Conservation (phyloP, 2,888 invertebrate genomes). For the Argyresthia goedartella region DNA sequence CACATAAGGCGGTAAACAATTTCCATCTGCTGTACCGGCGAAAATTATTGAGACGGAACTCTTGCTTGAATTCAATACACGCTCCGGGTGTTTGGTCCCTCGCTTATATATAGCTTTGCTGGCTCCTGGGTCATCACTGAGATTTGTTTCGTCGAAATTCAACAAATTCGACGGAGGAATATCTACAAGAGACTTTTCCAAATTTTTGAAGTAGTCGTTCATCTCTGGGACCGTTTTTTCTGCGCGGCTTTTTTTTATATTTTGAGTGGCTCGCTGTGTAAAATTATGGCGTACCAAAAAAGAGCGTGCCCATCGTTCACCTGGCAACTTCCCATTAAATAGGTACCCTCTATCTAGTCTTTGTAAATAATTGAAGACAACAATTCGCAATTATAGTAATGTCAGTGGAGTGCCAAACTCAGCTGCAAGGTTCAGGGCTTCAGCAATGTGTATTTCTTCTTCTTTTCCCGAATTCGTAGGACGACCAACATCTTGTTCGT, state of each 20-base stretch:
- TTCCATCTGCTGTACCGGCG: constrained; percentile 25
- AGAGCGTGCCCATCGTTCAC: constrained; percentile 9
- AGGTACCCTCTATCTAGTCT: no score
- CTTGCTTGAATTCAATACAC: constrained; percentile 24
- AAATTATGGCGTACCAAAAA: constrained; percentile 6
- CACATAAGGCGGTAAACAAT: constrained; percentile 27
- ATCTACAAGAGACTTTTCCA: not conserved
- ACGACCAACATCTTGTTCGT: constrained; percentile 11
- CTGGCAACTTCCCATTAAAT: constrained; percentile 11
- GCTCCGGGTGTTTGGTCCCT: constrained; percentile 27
- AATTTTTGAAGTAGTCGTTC: not conserved
- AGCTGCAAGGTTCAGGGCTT: constrained; percentile 10
- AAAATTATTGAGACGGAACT: constrained; percentile 24
- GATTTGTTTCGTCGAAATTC: constrained; percentile 33
- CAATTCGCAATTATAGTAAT: constrained; percentile 12
- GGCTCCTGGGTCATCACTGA: constrained; percentile 29
- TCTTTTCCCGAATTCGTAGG: constrained; percentile 11
- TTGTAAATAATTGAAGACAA: constrained; percentile 10
- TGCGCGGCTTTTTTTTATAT: constrained; percentile 6
- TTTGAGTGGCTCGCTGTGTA: constrained; percentile 5
- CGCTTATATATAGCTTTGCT: constrained; percentile 19
- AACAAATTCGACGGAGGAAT: constrained; percentile 12
- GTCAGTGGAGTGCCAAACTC: constrained; percentile 14
- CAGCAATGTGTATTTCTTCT: constrained; percentile 12
- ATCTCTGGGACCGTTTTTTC: constrained; percentile 5